These are phyloP conservation scores for Prenolepis imparis DNA, from an alignment of 2,888 invertebrate genomes.

Conservation along the genomic window DNA sequence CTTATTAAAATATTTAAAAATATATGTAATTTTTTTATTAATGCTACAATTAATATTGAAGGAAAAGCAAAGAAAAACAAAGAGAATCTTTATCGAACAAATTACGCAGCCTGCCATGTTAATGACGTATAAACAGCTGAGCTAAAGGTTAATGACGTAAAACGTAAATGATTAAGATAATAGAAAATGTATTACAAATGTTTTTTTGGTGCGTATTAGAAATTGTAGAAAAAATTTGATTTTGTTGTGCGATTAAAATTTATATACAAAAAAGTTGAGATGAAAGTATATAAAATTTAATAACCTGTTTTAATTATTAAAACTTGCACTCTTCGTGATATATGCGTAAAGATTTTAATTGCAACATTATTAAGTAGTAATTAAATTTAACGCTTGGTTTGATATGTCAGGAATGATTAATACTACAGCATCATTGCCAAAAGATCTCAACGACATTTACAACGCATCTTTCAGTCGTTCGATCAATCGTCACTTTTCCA, in stretches of 20 bases:
- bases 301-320: conserved; percentile 13
- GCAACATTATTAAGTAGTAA: neutral
- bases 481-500: conserved; percentile 29
- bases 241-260: conserved; percentile 2
- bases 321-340: neutral
- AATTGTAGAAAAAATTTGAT: neutral
- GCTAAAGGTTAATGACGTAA: conserved; percentile 33
- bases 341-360: neutral
- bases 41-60: neutral
- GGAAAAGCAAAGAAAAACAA: neutral
- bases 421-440: conserved; percentile 10
- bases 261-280: neutral
- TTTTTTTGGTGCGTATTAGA: neutral
- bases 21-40: neutral
- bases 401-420: neutral
- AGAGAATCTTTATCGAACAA: conserved; percentile 1
- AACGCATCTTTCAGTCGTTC: neutral
- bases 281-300: neutral
- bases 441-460: conserved; percentile 13
- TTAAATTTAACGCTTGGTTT: neutral
- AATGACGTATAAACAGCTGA: conserved; percentile 21
- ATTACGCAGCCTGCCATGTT: neutral
- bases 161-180: neutral
- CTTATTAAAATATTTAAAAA: neutral
- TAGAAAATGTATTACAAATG: neutral